A percentile compares a stretch with the other conserved stretches of the same genome.
Conservation (phyloP, 2,888 invertebrate species). For the Lysandra coridon region DNA sequence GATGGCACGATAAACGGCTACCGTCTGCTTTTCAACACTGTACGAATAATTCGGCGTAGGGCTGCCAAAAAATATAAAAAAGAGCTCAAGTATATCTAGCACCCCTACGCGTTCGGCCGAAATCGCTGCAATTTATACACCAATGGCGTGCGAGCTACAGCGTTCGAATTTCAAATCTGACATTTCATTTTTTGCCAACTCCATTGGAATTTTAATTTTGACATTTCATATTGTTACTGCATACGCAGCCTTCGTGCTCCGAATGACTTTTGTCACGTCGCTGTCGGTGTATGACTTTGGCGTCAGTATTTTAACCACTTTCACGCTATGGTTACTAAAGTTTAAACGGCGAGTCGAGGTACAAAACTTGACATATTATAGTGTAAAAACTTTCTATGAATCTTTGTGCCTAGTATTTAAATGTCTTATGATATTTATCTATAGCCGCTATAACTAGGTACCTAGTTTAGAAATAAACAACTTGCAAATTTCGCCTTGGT, state of each 20-base stretch:
- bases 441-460: too few relatives aligned
- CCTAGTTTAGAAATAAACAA: too few relatives aligned
- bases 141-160: constrained; percentile 26
- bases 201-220: constrained; percentile 29
- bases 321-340: neutral
- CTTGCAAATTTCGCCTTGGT: too few relatives aligned
- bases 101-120: constrained; percentile 3
- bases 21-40: constrained; percentile 51
- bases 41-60: constrained; percentile 37
- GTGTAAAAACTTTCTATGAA: too few relatives aligned
- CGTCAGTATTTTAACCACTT: neutral
- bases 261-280: constrained; percentile 7
- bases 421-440: too few relatives aligned
- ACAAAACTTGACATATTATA: too few relatives aligned
- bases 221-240: constrained; percentile 27
- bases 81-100: neutral
- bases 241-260: neutral
- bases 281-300: neutral
- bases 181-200: constrained; percentile 29
- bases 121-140: constrained; percentile 29
- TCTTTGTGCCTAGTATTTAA: too few relatives aligned
- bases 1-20: constrained; percentile 55
- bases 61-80: constrained; percentile 34
- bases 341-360: neutral
- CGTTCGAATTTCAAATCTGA: constrained; percentile 24